phyloP scores from a whole-genome alignment of 2,113 vertebrate genomes.

The Pangasianodon hypophthalmus region DNA sequence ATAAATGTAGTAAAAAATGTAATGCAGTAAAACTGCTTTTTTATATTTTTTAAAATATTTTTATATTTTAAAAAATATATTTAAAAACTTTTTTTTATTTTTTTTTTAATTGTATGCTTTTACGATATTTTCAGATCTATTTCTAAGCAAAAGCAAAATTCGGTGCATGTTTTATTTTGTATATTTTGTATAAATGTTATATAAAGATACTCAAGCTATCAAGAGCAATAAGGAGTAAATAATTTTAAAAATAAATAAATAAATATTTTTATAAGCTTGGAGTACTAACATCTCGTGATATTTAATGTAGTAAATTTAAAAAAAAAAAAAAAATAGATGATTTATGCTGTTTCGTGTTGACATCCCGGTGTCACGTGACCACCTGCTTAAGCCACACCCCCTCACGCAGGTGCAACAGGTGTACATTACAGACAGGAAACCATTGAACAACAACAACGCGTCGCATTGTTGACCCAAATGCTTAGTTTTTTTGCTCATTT shows the following conservation, averaged over 20 bases:
- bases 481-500: background rate
- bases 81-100: too few relatives aligned
- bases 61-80: too few relatives aligned
- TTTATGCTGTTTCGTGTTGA: background rate
- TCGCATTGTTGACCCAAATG: background rate
- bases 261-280: background rate
- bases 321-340: too few relatives aligned
- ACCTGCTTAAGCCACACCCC: constrained; percentile 12
- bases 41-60: too few relatives aligned
- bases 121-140: too few relatives aligned
- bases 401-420: background rate
- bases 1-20: too few relatives aligned
- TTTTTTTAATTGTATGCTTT: too few relatives aligned
- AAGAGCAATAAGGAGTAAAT: too few relatives aligned
- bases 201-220: background rate
- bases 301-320: background rate
- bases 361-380: constrained; percentile 27
- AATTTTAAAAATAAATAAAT: background rate
- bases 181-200: background rate
- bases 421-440: background rate
- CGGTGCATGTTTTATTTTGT: too few relatives aligned
- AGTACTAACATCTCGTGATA: background rate
- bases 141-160: too few relatives aligned
- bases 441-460: too few relatives aligned
- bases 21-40: too few relatives aligned